These are phyloP conservation scores for Camponotus fellah DNA, from an alignment of 2,888 invertebrate genomes.

Conservation along the genomic window DNA sequence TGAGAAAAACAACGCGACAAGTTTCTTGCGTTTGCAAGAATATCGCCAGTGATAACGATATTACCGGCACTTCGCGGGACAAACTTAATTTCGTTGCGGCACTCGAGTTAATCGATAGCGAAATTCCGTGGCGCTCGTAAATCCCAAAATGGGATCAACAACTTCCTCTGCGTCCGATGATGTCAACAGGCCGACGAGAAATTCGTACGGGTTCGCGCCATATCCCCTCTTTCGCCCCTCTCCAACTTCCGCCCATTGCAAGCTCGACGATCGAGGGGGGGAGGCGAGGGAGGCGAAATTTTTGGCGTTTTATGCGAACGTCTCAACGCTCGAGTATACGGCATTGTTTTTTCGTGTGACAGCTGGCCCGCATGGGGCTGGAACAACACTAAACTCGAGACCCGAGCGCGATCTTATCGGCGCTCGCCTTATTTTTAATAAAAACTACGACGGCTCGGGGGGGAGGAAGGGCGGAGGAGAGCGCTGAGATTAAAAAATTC, in stretches of 20 bases:
- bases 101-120: conserved; percentile 45
- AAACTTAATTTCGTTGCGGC: conserved; percentile 45
- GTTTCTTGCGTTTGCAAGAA: conserved; percentile 26
- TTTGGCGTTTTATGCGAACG: conserved; percentile 56
- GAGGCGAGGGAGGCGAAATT: conserved; percentile 56
- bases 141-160: conserved; percentile 50
- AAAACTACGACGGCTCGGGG: conserved; percentile 70
- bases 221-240: too few relatives aligned
- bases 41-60: conserved; percentile 37
- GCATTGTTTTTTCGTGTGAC: conserved; percentile 74
- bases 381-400: conserved; percentile 72
- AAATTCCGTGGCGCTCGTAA: conserved; percentile 47
- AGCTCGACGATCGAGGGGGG: too few relatives aligned
- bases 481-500: conserved; percentile 78
- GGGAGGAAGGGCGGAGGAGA: conserved; percentile 7
- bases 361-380: conserved; percentile 75
- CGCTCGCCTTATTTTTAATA: conserved; percentile 76
- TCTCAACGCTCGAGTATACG: conserved; percentile 67
- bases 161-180: conserved; percentile 5
- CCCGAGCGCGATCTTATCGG: conserved; percentile 66
- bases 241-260: too few relatives aligned
- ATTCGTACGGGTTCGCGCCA: conserved; percentile 28
- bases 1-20: not conserved
- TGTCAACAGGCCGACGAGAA: conserved; percentile 49
- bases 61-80: conserved; percentile 36